phyloP scores from a whole-genome alignment of 30 jellyfish, hydroid and myxozoan species.

The Pelagia noctiluca region DNA sequence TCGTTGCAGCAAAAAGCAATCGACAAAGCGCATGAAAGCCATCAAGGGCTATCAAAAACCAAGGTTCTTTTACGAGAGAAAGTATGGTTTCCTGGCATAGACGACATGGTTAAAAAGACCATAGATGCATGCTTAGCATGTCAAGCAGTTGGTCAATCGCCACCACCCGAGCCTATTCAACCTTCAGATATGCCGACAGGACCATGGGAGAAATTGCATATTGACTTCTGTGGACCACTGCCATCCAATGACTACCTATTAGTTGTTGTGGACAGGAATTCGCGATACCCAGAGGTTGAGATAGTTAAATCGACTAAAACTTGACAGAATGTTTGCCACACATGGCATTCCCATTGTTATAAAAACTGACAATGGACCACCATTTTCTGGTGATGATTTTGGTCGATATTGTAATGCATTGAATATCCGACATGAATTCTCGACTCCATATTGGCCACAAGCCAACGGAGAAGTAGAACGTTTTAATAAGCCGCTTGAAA shows the following conservation, averaged over 20 bases:
- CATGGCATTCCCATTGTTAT: constrained; percentile 39
- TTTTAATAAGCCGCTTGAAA: too few relatives aligned
- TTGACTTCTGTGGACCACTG: constrained; percentile 5
- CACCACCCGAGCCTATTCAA: constrained; percentile 9
- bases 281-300: constrained; percentile 4
- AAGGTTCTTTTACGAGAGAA: too few relatives aligned
- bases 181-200: constrained; percentile 8
- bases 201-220: constrained; percentile 18
- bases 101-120: constrained; percentile 1
- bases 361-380: constrained; percentile 45
- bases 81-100: constrained; percentile 3
- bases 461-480: too few relatives aligned
- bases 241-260: constrained; percentile 15
- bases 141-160: constrained; percentile 18
- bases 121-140: constrained; percentile 16
- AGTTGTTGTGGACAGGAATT: neutral
- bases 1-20: too few relatives aligned
- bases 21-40: too few relatives aligned
- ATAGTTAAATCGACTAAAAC: too few relatives aligned
- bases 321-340: constrained; percentile 8
- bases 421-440: constrained; percentile 22
- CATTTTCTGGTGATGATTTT: constrained; percentile 32
- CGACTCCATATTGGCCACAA: constrained; percentile 26
- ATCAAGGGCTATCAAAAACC: too few relatives aligned
- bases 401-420: constrained; percentile 31